Evolutionary conservation across 2,113 vertebrate genomes (phyloP).

Genomic region (Mus pahari): DNA sequence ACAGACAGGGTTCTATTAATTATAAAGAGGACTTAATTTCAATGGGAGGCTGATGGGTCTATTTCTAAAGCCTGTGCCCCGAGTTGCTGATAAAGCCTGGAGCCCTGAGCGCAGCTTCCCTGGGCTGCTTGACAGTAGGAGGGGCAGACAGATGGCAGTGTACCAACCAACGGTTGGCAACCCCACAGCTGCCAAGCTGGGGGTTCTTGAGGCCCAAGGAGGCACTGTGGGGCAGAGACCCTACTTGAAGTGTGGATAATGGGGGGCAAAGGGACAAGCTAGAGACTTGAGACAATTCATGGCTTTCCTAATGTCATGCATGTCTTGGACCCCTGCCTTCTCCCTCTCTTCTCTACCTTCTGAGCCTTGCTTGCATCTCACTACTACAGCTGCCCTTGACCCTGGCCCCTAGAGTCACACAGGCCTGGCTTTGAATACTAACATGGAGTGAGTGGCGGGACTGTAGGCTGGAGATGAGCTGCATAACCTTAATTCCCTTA

Average conservation of each 20-base stretch:
- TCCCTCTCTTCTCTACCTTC: neutral
- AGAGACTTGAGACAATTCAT: neutral
- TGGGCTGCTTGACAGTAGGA: neutral
- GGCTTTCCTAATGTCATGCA: neutral
- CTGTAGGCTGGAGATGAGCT: neutral
- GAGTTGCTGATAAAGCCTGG: constrained; percentile 76
- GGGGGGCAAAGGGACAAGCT: neutral
- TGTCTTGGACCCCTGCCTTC: neutral
- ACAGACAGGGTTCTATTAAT: constrained; percentile 79
- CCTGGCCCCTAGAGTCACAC: neutral
- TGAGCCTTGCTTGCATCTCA: neutral
- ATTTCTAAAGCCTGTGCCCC: constrained; percentile 80
- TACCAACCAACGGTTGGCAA: neutral
- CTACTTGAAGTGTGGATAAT: neutral
- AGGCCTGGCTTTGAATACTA: neutral
- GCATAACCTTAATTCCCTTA: neutral
- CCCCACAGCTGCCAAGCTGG: neutral
- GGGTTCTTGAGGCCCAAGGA: neutral
- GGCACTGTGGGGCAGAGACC: neutral
- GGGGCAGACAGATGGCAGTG: neutral
- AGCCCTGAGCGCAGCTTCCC: neutral
- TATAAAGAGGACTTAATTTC: constrained; percentile 80
- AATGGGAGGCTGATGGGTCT: constrained; percentile 74
- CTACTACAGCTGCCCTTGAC: neutral
- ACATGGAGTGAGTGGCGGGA: neutral